Conservation (phyloP, 1,140 invertebrate genomes). For the Drosophila virilis region DNA sequence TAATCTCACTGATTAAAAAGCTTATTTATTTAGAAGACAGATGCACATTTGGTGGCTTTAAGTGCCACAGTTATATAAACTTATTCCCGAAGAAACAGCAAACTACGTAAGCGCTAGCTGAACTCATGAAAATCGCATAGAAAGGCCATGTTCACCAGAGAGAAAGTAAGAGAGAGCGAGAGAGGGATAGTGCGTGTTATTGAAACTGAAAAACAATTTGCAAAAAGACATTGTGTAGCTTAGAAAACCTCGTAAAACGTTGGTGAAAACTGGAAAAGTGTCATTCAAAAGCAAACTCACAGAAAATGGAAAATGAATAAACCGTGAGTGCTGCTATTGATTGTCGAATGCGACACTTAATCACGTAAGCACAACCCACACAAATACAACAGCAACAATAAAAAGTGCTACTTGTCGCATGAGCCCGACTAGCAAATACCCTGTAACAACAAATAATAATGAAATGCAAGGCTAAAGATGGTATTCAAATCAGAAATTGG, state of each 20-base stretch:
- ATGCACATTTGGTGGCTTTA: neutral
- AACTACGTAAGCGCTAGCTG: neutral
- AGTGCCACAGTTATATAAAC: neutral
- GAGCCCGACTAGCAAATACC: neutral
- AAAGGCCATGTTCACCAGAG: neutral
- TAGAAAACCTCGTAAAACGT: slow-evolving; percentile 2
- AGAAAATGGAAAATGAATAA: slow-evolving; percentile 45
- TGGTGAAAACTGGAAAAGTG: slow-evolving; percentile 50
- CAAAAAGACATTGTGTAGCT: neutral
- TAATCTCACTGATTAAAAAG: too few species aligned
- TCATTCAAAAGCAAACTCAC: slow-evolving; percentile 31
- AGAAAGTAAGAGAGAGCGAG: neutral
- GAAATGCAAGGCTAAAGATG: too few species aligned
- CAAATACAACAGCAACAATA: slow-evolving; percentile 1
- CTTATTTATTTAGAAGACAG: too few species aligned
- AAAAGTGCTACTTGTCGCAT: neutral
- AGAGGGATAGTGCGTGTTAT: slow-evolving; percentile 1
- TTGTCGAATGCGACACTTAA: slow-evolving; percentile 41
- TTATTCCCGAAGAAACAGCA: neutral
- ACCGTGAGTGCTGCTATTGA: slow-evolving; percentile 37
- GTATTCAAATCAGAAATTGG: too few species aligned
- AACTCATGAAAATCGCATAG: neutral
- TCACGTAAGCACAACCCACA: slow-evolving; percentile 46
- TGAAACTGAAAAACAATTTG: slow-evolving; percentile 27
- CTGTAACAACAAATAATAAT: neutral